These are phyloP conservation scores for Ivindomyrus marchei DNA, from an alignment of 2,113 vertebrate genomes.

Conservation along the genomic window DNA sequence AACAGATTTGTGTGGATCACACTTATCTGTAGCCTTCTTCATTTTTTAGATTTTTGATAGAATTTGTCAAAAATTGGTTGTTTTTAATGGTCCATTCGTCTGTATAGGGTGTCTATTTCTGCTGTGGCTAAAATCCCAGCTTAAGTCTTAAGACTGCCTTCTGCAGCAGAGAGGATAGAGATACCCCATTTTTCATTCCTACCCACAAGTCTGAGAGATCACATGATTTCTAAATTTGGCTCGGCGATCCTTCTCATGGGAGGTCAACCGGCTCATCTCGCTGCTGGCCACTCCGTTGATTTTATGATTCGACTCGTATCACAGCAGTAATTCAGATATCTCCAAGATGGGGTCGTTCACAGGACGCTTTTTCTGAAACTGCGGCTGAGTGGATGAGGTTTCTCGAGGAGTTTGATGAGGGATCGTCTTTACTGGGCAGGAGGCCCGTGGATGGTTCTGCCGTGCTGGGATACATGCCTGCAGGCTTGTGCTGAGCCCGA, in stretches of 20 bases:
- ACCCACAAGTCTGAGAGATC: conserved; percentile 12
- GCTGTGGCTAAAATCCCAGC: not conserved
- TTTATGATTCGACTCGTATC: not conserved
- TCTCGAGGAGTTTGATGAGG: not conserved
- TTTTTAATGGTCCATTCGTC: not conserved
- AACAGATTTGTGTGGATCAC: not conserved
- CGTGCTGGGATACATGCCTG: not conserved
- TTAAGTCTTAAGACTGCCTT: not conserved
- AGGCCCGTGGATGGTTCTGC: not conserved
- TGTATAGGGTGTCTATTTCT: not conserved
- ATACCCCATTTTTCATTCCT: not conserved
- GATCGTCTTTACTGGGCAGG: not conserved
- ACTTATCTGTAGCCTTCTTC: not conserved
- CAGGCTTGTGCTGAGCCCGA: not conserved
- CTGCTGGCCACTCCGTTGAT: not conserved
- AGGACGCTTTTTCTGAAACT: not conserved
- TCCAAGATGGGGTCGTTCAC: not conserved
- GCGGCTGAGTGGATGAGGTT: not conserved
- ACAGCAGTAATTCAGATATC: not conserved
- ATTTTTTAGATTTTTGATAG: not conserved
- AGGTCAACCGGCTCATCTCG: not conserved
- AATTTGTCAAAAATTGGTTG: not conserved
- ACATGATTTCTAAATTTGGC: conserved; percentile 8
- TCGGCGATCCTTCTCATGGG: not conserved
- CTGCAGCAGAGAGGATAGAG: not conserved